Conservation (phyloP, 2,113 vertebrate species). For the Leptobrachium ailaonicum region DNA sequence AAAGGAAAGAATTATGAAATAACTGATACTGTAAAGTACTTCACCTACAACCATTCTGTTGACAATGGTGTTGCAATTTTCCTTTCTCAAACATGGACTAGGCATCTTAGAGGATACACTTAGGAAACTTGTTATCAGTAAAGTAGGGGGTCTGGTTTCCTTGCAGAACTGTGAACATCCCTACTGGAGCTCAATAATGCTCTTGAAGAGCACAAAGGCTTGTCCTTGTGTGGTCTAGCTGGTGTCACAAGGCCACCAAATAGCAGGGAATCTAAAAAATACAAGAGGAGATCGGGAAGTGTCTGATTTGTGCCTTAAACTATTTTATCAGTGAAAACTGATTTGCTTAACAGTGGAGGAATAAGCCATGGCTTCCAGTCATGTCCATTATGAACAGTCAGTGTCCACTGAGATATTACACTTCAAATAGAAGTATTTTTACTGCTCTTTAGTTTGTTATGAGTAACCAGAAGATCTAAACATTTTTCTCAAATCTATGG, state of each 20-base stretch:
- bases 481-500: too few species aligned
- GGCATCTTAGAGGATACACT: not conserved
- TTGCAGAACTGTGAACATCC: not conserved
- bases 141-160: not conserved
- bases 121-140: not conserved
- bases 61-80: not conserved
- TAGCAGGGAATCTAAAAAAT: slow-evolving; percentile 1
- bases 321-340: too few species aligned
- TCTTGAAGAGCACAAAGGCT: not conserved
- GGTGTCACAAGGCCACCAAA: slow-evolving; percentile 22
- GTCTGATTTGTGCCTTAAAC: not conserved
- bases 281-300: slow-evolving; percentile 3
- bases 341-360: too few species aligned
- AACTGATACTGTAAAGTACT: too few species aligned
- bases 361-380: too few species aligned
- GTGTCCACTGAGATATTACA: too few species aligned
- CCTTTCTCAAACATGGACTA: not conserved
- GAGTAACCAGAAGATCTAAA: too few species aligned
- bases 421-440: too few species aligned
- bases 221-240: slow-evolving; percentile 25
- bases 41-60: not conserved
- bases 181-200: not conserved
- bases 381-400: too few species aligned
- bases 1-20: too few species aligned
- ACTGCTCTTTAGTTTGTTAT: too few species aligned